phyloP scores from a whole-genome alignment of 2,888 invertebrate genomes.

The Plagiodera versicolora region DNA sequence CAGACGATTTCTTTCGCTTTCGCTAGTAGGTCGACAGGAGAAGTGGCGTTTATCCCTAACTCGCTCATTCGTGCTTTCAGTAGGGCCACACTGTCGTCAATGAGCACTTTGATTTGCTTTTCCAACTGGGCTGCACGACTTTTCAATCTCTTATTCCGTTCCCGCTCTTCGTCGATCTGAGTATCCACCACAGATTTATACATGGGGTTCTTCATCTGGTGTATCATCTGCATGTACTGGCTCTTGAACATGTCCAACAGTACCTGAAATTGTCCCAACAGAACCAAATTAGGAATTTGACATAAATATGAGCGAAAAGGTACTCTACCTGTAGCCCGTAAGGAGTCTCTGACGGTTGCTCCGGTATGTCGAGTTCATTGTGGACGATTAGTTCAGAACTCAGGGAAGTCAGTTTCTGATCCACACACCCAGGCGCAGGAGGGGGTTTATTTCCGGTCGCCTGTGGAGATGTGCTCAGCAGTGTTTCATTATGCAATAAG shows the following conservation, averaged over 20 bases:
- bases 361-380: constrained; percentile 81
- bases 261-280: constrained; percentile 55
- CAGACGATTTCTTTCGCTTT: constrained; percentile 92
- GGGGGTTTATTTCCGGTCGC: constrained; percentile 73
- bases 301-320: no score
- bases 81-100: constrained; percentile 87
- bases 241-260: constrained; percentile 82
- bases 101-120: constrained; percentile 88
- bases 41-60: constrained; percentile 84
- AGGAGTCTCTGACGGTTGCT: constrained; percentile 75
- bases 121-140: constrained; percentile 87
- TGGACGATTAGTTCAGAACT: constrained; percentile 70
- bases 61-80: constrained; percentile 89
- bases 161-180: constrained; percentile 80
- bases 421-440: constrained; percentile 89
- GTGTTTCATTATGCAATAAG: constrained; percentile 84
- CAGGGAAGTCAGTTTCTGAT: constrained; percentile 83
- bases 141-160: constrained; percentile 76
- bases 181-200: constrained; percentile 72
- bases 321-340: constrained; percentile 70
- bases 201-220: constrained; percentile 78
- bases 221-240: constrained; percentile 83
- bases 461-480: constrained; percentile 82
- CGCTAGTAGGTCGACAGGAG: constrained; percentile 80
- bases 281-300: no score